Conservation (phyloP, 1,140 invertebrate genomes). For the Nomia melanderi region DNA sequence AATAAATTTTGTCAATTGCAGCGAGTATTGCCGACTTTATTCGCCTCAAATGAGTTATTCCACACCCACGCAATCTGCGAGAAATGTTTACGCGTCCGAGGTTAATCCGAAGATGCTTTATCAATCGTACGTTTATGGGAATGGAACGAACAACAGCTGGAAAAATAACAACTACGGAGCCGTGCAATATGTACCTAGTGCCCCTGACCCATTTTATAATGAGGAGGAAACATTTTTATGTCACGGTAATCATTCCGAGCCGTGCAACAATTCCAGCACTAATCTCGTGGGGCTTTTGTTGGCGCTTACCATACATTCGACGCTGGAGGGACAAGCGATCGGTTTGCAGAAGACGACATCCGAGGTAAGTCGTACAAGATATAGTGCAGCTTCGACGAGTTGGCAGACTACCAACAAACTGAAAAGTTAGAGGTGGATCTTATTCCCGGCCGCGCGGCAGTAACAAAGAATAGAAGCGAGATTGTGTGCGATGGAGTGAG, state of each 20-base stretch:
- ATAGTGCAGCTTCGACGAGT: too few relatives aligned
- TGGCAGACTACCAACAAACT: too few relatives aligned
- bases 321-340: constrained; percentile 92
- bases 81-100: constrained; percentile 10
- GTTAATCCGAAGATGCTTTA: constrained; percentile 30
- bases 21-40: constrained; percentile 15
- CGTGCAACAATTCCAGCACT: constrained; percentile 81
- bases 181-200: background rate
- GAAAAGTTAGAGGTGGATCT: too few relatives aligned
- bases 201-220: constrained; percentile 61
- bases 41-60: constrained; percentile 40
- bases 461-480: too few relatives aligned
- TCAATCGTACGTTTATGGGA: constrained; percentile 9
- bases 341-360: constrained; percentile 85
- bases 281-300: constrained; percentile 84
- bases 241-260: constrained; percentile 84
- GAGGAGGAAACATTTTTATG: constrained; percentile 83
- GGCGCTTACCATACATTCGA: constrained; percentile 88
- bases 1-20: constrained; percentile 44
- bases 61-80: constrained; percentile 2
- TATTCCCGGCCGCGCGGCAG: too few relatives aligned
- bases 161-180: constrained; percentile 40
- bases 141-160: background rate
- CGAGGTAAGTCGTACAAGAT: constrained; percentile 79
- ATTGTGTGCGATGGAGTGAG: too few relatives aligned